Evolutionary conservation across 2,888 invertebrate genomes (phyloP), one percentile per base, ranked within the genome.

Genomic region (Coelopa pilipes): DNA sequence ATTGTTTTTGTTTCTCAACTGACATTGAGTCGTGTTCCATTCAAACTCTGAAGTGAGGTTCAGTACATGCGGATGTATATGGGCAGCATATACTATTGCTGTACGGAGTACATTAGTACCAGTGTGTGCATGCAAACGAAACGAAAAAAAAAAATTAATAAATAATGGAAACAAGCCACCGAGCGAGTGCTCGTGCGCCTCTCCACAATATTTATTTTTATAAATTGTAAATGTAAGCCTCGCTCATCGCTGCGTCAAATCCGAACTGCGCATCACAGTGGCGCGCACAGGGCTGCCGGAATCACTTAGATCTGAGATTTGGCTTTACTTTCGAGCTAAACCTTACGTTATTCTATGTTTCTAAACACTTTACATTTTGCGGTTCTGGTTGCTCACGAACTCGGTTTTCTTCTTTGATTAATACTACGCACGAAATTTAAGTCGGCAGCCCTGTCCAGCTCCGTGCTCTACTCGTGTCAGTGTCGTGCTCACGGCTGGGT

Each of bases 11-110:
- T 15, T 62, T 62, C 3, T 65, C 50, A 50, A 66, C 50, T 50
- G 66, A 66, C 66, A 66, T 66, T 66, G 66, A 66, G 50, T 49
- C 21, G 66, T 50, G 66, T 21, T 50, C 24, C 24, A 50, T 50
- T 24, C 50, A 65, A 45, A 47, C 65, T 47, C 47, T 45, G 46
- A 65, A 19, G 66, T 66, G 21, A 1, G 21, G 7, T 50, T 13
- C 49, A 53, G 46, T 66, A 50, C 24, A 49, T 65, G 24, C 45
- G 13, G 53, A 53, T 53, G 53, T 57, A 1, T 57, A 53, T 53
- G 53, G 53, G 21, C 1, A 24, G 3, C 15, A 21, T 62, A 21
- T 62, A 62, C 21, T 62, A 24, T 1, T 60, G 19, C 24, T 2
- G 34, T 3, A 17, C 13, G 60, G 59, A 1, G 24, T 21, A 60